phyloP scores from a whole-genome alignment of 2,797 vertebrate species.

The Halcyon leucocephala region DNA sequence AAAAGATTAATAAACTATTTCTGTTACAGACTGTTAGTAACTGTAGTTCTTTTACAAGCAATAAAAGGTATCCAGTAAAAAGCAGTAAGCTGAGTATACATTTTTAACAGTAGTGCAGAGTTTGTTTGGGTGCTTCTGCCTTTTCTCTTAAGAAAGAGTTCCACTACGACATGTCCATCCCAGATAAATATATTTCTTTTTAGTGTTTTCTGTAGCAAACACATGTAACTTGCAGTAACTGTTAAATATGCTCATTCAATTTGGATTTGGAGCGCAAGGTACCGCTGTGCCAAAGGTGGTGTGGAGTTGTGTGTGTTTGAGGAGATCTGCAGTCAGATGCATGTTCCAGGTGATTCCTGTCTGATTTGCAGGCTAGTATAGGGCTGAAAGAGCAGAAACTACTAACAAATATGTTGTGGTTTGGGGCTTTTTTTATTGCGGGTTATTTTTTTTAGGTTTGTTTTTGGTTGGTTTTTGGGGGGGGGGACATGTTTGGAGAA shows the following conservation, averaged over 20 bases:
- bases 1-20: background rate
- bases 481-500: background rate
- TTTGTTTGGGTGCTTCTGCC: background rate
- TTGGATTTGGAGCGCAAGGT: background rate
- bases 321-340: background rate
- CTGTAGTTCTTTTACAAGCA: background rate
- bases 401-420: background rate
- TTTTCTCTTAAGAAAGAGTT: background rate
- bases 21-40: background rate
- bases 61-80: background rate
- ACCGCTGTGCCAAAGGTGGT: fast-evolving
- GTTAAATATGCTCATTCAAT: background rate
- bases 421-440: background rate
- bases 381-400: background rate
- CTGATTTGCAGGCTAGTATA: background rate
- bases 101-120: background rate
- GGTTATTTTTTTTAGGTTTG: no score
- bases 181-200: background rate
- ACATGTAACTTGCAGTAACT: background rate
- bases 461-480: background rate
- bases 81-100: fast-evolving
- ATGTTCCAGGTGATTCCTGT: background rate
- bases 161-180: fast-evolving
- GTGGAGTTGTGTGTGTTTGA: background rate
- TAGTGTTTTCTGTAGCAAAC: background rate